phyloP scores from a whole-genome alignment of 2,113 vertebrate species.

The Aegithalos caudatus region DNA sequence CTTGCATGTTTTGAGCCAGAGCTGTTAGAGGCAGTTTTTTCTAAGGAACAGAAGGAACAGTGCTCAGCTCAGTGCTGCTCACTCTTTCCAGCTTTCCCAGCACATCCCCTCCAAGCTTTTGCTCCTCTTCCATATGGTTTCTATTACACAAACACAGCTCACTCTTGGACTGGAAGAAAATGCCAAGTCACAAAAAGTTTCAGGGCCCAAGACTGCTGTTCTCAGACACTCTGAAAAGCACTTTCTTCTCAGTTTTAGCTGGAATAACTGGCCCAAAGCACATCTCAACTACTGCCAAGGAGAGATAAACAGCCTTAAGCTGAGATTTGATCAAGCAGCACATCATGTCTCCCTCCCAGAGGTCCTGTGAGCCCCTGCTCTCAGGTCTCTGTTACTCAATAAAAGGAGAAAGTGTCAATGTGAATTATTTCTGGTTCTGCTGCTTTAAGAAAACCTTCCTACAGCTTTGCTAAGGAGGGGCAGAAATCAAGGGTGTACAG shows the following conservation, averaged over 20 bases:
- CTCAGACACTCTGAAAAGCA: neutral
- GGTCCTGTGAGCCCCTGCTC: neutral
- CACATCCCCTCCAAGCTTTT: neutral
- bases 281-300: neutral
- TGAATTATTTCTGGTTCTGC: neutral
- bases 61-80: neutral
- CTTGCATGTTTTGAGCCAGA: constrained; percentile 91
- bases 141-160: neutral
- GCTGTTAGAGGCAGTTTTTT: constrained; percentile 93
- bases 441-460: neutral
- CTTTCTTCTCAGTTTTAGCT: neutral
- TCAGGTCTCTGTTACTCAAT: neutral
- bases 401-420: neutral
- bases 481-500: neutral
- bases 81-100: neutral
- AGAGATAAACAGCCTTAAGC: neutral
- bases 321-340: neutral
- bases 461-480: neutral
- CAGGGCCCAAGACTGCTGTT: neutral
- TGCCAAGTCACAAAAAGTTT: neutral
- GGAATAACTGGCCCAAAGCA: neutral
- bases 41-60: constrained; percentile 69
- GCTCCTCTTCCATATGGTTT: neutral
- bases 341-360: neutral
- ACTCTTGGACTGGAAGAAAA: neutral